Percentiles rank a stretch among this genome's conserved stretches.
Conservation (phyloP, 1,140 invertebrate genomes). For the Lamellibrachia luymesi region DNA sequence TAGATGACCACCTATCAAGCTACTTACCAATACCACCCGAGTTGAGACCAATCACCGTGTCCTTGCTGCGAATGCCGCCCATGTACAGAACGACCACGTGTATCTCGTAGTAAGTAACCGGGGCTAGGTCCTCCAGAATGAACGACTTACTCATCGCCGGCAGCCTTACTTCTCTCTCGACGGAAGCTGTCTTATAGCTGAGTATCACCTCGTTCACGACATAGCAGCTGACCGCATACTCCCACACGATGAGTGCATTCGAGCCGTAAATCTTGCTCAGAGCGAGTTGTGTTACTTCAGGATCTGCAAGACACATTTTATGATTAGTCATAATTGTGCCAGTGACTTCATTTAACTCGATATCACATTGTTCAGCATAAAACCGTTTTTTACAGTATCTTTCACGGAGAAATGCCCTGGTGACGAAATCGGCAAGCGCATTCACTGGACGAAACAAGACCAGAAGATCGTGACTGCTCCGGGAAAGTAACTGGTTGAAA, state of each 20-base stretch:
- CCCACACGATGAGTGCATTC: neutral
- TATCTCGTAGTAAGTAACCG: neutral
- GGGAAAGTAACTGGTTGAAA: too few species aligned
- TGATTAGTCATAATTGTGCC: neutral
- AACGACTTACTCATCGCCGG: neutral
- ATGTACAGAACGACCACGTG: neutral
- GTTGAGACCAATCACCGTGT: neutral
- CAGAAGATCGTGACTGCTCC: too few species aligned
- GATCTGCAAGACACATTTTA: neutral
- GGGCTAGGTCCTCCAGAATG: neutral
- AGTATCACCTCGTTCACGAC: neutral
- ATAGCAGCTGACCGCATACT: neutral
- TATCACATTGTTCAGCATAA: too few species aligned
- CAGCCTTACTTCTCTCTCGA: neutral
- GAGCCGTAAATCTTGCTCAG: neutral
- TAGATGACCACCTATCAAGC: too few species aligned
- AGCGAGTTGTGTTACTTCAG: neutral
- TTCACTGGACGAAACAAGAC: too few species aligned
- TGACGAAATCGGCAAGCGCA: too few species aligned
- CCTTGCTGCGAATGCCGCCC: neutral
- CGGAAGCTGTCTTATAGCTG: neutral
- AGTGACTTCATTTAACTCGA: neutral
- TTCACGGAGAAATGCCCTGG: too few species aligned
- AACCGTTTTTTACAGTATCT: too few species aligned
- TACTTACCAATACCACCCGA: neutral